Conservation (phyloP, 2,888 invertebrate genomes). For the Cotesia congregata region DNA sequence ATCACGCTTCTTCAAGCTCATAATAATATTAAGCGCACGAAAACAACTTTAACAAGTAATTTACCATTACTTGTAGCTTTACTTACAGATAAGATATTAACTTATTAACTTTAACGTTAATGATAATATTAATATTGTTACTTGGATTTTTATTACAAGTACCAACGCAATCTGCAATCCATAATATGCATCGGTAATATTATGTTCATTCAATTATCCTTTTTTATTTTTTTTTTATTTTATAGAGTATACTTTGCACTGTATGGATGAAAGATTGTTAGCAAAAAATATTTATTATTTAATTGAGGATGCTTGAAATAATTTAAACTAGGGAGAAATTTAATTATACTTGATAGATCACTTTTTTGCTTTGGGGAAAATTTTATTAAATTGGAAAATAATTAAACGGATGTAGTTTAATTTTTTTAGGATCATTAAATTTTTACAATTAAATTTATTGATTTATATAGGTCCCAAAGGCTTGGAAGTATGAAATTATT, state of each 20-base stretch:
- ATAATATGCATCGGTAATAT: background rate
- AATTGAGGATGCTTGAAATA: background rate
- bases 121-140: background rate
- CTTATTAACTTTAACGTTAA: background rate
- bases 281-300: background rate
- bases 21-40: background rate
- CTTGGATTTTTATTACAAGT: background rate
- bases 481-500: too few relatives aligned
- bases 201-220: background rate
- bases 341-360: background rate
- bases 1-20: background rate
- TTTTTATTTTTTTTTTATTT: too few relatives aligned
- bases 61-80: too few relatives aligned
- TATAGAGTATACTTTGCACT: background rate
- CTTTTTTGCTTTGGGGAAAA: background rate
- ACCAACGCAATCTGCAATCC: background rate
- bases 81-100: too few relatives aligned
- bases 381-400: too few relatives aligned
- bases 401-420: too few relatives aligned
- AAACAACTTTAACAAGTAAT: background rate
- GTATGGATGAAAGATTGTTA: background rate
- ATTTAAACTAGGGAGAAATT: background rate
- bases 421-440: too few relatives aligned
- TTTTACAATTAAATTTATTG: too few relatives aligned
- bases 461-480: too few relatives aligned